These are phyloP conservation scores for Mustelus asterias DNA, from an alignment of 2,113 vertebrate species.

Conservation along the genomic window DNA sequence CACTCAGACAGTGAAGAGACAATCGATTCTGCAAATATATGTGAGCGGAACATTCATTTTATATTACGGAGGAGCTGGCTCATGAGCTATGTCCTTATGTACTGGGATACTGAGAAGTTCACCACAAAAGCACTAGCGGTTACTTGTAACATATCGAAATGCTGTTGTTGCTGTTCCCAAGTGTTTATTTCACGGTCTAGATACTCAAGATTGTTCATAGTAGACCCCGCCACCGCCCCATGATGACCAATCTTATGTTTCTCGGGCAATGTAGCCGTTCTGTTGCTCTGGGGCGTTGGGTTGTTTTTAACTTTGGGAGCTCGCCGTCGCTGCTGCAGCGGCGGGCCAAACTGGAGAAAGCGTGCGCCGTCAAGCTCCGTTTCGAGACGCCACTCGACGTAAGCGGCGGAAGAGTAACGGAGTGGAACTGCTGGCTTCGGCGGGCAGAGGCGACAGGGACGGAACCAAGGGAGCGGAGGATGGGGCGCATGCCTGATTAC, in stretches of 20 bases:
- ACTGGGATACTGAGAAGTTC: constrained; percentile 9
- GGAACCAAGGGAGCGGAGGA: neutral
- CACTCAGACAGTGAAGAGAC: constrained; percentile 24
- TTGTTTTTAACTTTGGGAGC: neutral
- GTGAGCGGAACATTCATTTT: constrained; percentile 34
- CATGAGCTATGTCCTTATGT: constrained; percentile 18
- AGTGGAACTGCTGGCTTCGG: neutral
- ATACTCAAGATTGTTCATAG: neutral
- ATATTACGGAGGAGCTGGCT: constrained; percentile 19
- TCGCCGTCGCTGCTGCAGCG: too few species aligned
- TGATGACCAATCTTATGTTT: neutral
- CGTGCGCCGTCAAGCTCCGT: too few species aligned
- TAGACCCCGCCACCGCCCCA: neutral
- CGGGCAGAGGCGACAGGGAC: neutral
- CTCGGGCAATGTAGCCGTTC: constrained; percentile 1
- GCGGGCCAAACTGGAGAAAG: too few species aligned
- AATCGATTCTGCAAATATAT: constrained; percentile 37
- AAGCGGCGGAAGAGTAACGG: neutral
- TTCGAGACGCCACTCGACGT: too few species aligned
- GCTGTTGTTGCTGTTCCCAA: constrained; percentile 22
- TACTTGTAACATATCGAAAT: constrained; percentile 33
- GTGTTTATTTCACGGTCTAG: constrained; percentile 19
- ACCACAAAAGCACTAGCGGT: constrained; percentile 30
- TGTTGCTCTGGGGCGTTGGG: neutral
- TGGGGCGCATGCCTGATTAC: neutral